Conservation (phyloP, 2,797 vertebrate species). For the Vultur gryphus region DNA sequence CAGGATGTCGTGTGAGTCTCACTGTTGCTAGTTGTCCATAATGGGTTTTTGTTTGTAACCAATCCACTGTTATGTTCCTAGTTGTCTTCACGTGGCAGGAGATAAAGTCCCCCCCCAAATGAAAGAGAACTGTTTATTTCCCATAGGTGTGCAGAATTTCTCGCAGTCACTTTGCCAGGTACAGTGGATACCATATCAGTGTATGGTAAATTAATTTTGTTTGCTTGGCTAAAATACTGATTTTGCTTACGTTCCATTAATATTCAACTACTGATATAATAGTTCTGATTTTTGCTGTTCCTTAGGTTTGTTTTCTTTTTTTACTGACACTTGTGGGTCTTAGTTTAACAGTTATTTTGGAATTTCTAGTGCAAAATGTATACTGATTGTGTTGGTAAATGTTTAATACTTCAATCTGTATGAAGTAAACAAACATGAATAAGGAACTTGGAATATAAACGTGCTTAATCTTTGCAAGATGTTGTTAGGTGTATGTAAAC, state of each 20-base stretch:
- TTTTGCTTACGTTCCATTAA: constrained; percentile 39
- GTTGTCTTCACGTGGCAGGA: neutral
- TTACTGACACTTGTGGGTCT: constrained; percentile 38
- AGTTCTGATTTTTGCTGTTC: constrained; percentile 30
- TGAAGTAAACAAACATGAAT: constrained; percentile 45
- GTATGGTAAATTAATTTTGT: constrained; percentile 7
- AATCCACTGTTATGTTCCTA: neutral
- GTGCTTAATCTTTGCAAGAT: constrained; percentile 63
- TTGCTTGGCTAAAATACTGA: constrained; percentile 16
- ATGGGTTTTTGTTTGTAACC: neutral
- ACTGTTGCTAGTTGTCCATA: neutral
- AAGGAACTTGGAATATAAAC: constrained; percentile 9
- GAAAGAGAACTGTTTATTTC: neutral
- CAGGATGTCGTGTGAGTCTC: neutral
- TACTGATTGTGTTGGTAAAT: constrained; percentile 41
- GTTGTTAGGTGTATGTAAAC: constrained; percentile 67
- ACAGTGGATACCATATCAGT: neutral
- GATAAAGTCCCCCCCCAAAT: neutral
- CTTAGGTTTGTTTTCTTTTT: neutral
- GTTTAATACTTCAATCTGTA: constrained; percentile 23
- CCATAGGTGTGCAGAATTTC: neutral
- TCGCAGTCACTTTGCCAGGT: neutral
- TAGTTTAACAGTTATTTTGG: constrained; percentile 28
- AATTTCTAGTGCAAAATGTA: constrained; percentile 18
- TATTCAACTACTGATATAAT: constrained; percentile 23